These are phyloP conservation scores for Chionodraco myersi DNA, from an alignment of 2,113 vertebrate genomes.

Conservation along the genomic window DNA sequence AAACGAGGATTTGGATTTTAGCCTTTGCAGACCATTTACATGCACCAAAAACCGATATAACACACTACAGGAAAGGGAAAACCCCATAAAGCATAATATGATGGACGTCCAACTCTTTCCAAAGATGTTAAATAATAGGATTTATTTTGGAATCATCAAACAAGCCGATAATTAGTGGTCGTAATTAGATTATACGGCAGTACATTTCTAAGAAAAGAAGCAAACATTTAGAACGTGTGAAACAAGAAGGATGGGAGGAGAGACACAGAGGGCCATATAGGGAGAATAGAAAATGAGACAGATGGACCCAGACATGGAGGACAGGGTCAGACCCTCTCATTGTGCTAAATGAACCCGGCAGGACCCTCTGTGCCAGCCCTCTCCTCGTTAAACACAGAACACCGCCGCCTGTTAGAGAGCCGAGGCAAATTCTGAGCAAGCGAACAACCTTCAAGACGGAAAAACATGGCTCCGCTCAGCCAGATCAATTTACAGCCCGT, in stretches of 20 bases:
- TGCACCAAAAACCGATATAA: no score
- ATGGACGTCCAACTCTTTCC: not conserved
- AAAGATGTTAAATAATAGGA: no score
- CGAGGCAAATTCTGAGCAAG: slow-evolving; percentile 55
- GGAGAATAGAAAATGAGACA: slow-evolving; percentile 17
- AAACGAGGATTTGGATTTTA: no score
- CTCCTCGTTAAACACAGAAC: slow-evolving; percentile 66
- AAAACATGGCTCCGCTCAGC: slow-evolving; percentile 16
- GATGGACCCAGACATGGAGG: slow-evolving; percentile 36
- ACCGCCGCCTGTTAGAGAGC: slow-evolving; percentile 47
- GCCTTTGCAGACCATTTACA: no score
- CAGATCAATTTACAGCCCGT: slow-evolving; percentile 41
- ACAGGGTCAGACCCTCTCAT: slow-evolving; percentile 40
- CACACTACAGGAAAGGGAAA: no score
- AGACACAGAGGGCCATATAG: not conserved
- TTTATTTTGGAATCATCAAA: no score
- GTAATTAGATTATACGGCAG: not conserved
- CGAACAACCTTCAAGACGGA: slow-evolving; percentile 53
- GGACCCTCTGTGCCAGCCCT: slow-evolving; percentile 55
- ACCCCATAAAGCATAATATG: not conserved
- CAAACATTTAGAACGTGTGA: not conserved
- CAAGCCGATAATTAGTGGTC: not conserved
- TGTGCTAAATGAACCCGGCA: slow-evolving; percentile 61
- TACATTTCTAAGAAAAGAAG: not conserved
- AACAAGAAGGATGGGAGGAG: not conserved